Conservation (phyloP, 2,113 vertebrate genomes). For the Heterotis niloticus region DNA sequence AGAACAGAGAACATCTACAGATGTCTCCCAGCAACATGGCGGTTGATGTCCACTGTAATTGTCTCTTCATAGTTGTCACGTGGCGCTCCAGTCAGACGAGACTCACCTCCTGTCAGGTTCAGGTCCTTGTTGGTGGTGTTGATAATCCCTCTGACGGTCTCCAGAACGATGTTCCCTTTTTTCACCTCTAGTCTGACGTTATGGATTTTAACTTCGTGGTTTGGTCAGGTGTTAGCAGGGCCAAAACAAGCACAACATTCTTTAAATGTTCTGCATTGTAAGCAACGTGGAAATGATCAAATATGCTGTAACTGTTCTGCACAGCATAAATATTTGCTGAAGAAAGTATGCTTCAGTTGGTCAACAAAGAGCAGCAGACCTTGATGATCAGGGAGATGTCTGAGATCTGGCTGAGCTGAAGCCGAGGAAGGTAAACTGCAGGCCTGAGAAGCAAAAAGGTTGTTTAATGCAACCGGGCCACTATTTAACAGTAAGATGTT, state of each 20-base stretch:
- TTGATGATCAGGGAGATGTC: conserved; percentile 33
- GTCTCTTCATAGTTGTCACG: not conserved
- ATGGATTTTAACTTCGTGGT: conserved; percentile 39
- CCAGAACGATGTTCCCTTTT: conserved; percentile 44
- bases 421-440: not conserved
- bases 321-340: too few relatives aligned
- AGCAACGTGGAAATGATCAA: not conserved
- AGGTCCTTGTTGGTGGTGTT: conserved; percentile 48
- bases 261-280: not conserved
- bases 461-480: not conserved
- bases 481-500: too few relatives aligned
- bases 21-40: too few relatives aligned
- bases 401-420: not conserved
- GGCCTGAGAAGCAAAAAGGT: not conserved
- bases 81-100: not conserved
- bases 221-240: not conserved
- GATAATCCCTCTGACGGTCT: conserved; percentile 47
- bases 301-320: too few relatives aligned
- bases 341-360: too few relatives aligned
- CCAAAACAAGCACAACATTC: not conserved
- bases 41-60: too few relatives aligned
- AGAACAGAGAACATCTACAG: not conserved
- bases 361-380: conserved; percentile 29
- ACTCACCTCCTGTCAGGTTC: conserved; percentile 41
- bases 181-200: conserved; percentile 45